Evolutionary conservation across 2,113 vertebrate species (phyloP), one percentile per base, ranked within the genome.

Genomic region (Centropus unirufus): DNA sequence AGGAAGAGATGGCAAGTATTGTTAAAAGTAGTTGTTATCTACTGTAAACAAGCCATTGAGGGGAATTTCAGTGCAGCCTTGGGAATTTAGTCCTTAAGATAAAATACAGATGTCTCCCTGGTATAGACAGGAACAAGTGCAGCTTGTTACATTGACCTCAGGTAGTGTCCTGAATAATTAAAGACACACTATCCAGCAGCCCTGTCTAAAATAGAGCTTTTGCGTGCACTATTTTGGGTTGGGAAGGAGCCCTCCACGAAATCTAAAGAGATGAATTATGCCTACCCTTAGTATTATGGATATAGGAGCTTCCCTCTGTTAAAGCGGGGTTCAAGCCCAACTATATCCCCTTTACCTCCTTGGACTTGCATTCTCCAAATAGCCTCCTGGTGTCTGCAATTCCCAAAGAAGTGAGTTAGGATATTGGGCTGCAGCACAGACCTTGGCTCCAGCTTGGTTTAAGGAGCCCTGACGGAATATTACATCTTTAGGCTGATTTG

Each of bases 21-120:
- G 39, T 75, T 87, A 52, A 67, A 77, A 91, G 52, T n/a, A 92
- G 52, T n/a, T 40, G 68, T 52, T 70, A 74, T 80, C 47, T 49
- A 49, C 47, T 49, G 21, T 89, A 89, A 90, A 52, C 57, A 70
- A 87, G 11, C 5, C 49, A 26, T 39, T 52, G 62, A 94, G 52
- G 23, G 54, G 68, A 59, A 95, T 75, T 91, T 68, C 68, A 47
- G 72, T 27, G 26, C 62, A 68, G 4, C 24, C 39, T 55, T 51
- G 27, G 64, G 42, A 83, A 83, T 85, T 77, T 40, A 47, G 49
- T 66, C 78, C 46, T 42, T 61, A 49, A 51, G 34, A 47, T 63
- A 72, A 89, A 93, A 88, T 44, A 52, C 8, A 70, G 62, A 29
- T 1, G 2, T 58, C 59, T 85, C 14, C 20, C 34, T 88, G 22